Conservation (phyloP, 1,140 invertebrate species). For the Dermatophagoides farinae region DNA sequence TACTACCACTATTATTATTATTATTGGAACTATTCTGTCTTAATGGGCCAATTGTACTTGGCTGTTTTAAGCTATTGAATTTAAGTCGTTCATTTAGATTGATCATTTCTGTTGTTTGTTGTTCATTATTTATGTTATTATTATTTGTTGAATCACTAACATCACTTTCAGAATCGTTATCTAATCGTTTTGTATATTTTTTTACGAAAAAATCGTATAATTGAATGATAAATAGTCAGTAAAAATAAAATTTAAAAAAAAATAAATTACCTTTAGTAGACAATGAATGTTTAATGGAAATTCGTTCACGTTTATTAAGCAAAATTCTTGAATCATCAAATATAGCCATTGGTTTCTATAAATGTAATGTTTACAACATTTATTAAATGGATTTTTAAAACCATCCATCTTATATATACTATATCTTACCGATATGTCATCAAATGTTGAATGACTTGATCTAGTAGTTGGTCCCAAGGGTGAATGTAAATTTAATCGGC, state of each 20-base stretch:
- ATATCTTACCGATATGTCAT: conserved; percentile 33
- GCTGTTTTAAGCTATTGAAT: conserved; percentile 27
- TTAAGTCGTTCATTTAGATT: conserved; percentile 41
- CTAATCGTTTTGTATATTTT: conserved; percentile 13
- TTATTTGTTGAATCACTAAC: conserved; percentile 50
- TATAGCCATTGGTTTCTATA: neutral
- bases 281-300: neutral
- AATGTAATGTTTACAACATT: neutral
- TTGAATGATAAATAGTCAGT: neutral
- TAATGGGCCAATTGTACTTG: neutral
- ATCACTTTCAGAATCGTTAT: conserved; percentile 56
- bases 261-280: neutral
- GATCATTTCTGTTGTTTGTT: conserved; percentile 28
- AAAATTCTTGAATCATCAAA: neutral
- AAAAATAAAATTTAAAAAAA: neutral
- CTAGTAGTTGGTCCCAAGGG: conserved; percentile 21
- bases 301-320: neutral
- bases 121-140: conserved; percentile 25
- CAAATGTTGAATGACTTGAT: conserved; percentile 49
- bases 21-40: neutral
- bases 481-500: conserved; percentile 41
- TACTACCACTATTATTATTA: no score
- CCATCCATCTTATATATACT: conserved; percentile 12
- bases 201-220: neutral
- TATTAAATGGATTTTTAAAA: neutral